A percentile compares a stretch with the other conserved stretches of the same genome.
Conservation (phyloP, 2,113 vertebrate species). For the Marmota monax region DNA sequence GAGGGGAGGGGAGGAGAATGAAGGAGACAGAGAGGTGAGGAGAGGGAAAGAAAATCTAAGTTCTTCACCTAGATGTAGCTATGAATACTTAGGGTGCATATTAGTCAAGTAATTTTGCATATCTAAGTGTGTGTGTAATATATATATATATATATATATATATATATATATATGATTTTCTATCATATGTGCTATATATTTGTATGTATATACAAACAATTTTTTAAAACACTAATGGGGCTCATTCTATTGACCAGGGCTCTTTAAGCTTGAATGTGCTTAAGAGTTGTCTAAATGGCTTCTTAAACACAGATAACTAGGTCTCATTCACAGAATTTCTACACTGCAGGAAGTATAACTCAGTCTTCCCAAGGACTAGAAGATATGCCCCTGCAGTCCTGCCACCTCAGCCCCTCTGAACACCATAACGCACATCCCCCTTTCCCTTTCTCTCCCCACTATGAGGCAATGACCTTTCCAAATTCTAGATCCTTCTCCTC, state of each 20-base stretch:
- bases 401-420: neutral
- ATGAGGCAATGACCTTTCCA: no score
- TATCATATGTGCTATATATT: neutral
- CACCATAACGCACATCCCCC: no score
- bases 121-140: neutral
- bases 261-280: no score
- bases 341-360: neutral
- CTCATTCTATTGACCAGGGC: neutral
- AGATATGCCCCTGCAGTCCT: neutral
- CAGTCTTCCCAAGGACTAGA: no score
- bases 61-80: neutral
- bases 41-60: no score
- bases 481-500: neutral
- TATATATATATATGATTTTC: no score
- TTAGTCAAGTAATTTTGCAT: neutral
- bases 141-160: no score
- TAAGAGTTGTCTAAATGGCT: no score
- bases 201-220: neutral
- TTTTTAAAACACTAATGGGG: neutral
- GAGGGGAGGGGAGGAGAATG: no score
- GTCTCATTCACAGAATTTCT: neutral
- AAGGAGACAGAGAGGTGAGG: no score
- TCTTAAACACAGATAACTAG: neutral
- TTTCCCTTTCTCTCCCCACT: no score
- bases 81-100: neutral